Conservation (phyloP, 2,797 vertebrate genomes). For the Ceryle rudis region DNA sequence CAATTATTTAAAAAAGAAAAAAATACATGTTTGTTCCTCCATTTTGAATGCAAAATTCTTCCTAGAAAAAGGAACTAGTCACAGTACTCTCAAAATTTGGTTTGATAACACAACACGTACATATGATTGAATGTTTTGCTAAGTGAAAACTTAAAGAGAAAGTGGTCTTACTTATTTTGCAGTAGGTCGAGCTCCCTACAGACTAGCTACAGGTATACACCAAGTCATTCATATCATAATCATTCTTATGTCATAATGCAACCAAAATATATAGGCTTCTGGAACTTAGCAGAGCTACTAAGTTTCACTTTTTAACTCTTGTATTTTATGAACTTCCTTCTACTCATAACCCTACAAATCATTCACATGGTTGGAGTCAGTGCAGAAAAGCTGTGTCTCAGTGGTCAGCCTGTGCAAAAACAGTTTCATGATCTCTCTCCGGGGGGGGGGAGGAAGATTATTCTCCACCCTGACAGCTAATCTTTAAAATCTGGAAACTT, state of each 20-base stretch:
- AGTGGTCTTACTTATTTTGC: background rate
- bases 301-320: conserved; percentile 14
- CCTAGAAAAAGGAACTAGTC: background rate
- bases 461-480: conserved; percentile 7
- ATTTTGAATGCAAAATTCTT: background rate
- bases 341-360: background rate
- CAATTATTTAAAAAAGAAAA: background rate
- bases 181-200: background rate
- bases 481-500: conserved; percentile 30
- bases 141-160: background rate
- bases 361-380: background rate
- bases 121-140: background rate
- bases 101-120: background rate
- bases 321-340: background rate
- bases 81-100: background rate
- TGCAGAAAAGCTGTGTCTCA: background rate
- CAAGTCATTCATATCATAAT: background rate
- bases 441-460: background rate
- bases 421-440: background rate
- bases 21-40: background rate
- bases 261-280: conserved; percentile 7
- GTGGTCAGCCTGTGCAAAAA: background rate
- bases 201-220: background rate
- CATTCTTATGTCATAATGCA: background rate
- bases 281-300: background rate